These are phyloP conservation scores for Micromys minutus DNA, from an alignment of 2,113 vertebrate genomes.

Conservation along the genomic window DNA sequence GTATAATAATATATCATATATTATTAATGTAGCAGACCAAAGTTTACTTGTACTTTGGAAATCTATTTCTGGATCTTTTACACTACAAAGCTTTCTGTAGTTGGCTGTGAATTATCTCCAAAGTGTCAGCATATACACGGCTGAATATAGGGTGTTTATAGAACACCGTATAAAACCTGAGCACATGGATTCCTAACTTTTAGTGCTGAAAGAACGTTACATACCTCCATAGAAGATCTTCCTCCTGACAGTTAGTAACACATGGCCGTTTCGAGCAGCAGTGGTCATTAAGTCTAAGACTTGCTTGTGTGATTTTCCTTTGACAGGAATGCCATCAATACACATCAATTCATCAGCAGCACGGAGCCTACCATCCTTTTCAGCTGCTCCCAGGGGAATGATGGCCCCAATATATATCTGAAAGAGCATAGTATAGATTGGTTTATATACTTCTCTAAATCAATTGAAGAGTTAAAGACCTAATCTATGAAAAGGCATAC, in stretches of 20 bases:
- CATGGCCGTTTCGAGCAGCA: constrained; percentile 96
- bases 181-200: neutral
- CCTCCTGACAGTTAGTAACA: constrained; percentile 94
- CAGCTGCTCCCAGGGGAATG: constrained; percentile 95
- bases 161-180: neutral
- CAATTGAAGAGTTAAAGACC: neutral
- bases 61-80: neutral
- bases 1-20: no score
- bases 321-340: constrained; percentile 95
- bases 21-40: neutral
- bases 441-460: neutral
- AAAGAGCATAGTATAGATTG: constrained; percentile 49
- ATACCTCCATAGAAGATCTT: constrained; percentile 91
- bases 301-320: constrained; percentile 97
- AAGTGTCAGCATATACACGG: neutral
- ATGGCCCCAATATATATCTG: constrained; percentile 99
- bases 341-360: constrained; percentile 97
- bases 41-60: neutral
- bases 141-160: neutral
- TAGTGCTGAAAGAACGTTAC: constrained; percentile 50
- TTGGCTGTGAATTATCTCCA: neutral
- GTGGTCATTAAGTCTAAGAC: constrained; percentile 98
- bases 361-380: constrained; percentile 95
- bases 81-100: neutral
- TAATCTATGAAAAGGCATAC: neutral